phyloP scores from a whole-genome alignment of 53 echinoderm and acorn worm genomes.

The Patiria pectinifera region DNA sequence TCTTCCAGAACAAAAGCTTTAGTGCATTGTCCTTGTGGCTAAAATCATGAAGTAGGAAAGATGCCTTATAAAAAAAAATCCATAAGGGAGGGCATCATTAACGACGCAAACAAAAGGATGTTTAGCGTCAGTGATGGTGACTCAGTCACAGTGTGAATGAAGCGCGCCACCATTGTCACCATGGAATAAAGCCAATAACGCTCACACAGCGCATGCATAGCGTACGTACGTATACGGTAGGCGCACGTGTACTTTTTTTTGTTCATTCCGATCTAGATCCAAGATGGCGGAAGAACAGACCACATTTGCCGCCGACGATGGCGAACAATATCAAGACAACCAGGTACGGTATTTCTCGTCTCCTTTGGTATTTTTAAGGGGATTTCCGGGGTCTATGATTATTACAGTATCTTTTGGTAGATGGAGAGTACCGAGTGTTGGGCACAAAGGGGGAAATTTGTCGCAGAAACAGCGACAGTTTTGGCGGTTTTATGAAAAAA shows the following conservation, averaged over 20 bases:
- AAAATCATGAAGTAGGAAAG: no score
- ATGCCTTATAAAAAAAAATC: no score
- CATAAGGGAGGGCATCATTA: no score
- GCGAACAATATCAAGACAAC: neutral
- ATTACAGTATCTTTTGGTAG: neutral
- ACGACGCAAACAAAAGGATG: no score
- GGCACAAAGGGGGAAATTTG: neutral
- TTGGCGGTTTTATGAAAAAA: neutral
- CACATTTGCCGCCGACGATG: conserved; percentile 3
- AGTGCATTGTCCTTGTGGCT: no score
- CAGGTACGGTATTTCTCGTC: neutral
- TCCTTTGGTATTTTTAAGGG: neutral
- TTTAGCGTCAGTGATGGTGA: neutral
- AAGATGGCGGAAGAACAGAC: conserved; percentile 62
- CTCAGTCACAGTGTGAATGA: neutral
- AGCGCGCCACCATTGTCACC: conserved; percentile 44
- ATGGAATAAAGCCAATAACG: neutral
- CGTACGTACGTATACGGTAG: neutral
- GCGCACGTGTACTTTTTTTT: conserved; percentile 16
- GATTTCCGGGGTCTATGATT: neutral
- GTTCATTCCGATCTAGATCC: neutral
- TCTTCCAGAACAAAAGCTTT: no score
- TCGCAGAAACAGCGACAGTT: neutral
- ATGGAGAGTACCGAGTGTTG: neutral
- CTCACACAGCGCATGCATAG: neutral